Percentiles rank a stretch among this genome's conserved stretches.
Conservation (phyloP, 2,797 vertebrate species). For the Sphenopsis melanotis region DNA sequence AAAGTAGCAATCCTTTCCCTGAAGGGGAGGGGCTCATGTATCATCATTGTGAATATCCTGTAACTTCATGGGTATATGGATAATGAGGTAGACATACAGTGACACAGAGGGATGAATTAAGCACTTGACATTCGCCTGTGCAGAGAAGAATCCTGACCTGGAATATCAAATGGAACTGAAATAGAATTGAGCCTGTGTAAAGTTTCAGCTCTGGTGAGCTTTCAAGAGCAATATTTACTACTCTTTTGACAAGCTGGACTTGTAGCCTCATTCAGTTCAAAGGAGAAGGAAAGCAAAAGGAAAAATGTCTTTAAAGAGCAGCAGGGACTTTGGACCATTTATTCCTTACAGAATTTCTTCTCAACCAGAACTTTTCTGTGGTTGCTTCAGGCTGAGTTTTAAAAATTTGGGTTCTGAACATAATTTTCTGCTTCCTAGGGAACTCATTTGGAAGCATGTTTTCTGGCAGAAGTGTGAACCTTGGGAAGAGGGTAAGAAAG, state of each 20-base stretch:
- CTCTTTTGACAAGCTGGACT: background rate
- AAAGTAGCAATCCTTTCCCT: background rate
- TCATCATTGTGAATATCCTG: background rate
- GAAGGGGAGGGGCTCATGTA: background rate
- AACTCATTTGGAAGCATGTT: background rate
- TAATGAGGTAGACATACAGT: background rate
- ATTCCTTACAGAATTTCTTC: background rate
- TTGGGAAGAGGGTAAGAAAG: background rate
- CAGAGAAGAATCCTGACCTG: background rate
- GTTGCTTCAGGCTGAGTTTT: background rate
- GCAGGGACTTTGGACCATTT: background rate
- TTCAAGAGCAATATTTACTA: background rate
- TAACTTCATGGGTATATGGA: background rate
- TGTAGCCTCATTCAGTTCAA: background rate
- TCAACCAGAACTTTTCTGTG: background rate
- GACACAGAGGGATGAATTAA: background rate
- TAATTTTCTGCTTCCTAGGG: background rate
- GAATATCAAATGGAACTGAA: background rate
- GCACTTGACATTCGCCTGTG: background rate
- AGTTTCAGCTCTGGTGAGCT: background rate
- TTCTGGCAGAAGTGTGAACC: background rate
- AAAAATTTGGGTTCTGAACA: background rate
- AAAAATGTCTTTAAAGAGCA: background rate
- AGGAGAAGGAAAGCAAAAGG: background rate
- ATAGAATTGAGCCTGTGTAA: background rate